phyloP scores from a whole-genome alignment of 2,797 vertebrate genomes.

The Spea hammondii region DNA sequence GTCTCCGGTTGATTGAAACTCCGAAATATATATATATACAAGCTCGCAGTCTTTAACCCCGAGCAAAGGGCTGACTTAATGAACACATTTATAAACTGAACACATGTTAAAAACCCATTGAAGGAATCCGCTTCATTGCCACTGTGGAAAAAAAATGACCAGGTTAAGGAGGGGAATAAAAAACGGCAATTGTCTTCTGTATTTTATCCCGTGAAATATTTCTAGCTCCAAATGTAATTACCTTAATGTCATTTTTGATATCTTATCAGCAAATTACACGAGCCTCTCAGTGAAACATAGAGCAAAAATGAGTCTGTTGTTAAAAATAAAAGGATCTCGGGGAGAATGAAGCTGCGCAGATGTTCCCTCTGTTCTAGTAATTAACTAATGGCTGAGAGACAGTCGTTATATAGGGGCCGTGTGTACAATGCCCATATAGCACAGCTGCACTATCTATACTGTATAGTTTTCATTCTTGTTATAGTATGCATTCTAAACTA shows the following conservation, averaged over 20 bases:
- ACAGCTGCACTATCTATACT: no score
- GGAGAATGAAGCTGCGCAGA: conserved; percentile 61
- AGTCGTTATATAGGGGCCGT: neutral
- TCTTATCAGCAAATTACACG: conserved; percentile 67
- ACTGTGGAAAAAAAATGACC: conserved; percentile 54
- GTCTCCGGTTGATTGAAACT: conserved; percentile 19
- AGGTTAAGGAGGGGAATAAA: conserved; percentile 50
- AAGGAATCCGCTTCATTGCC: conserved; percentile 59
- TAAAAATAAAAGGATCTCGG: conserved; percentile 56
- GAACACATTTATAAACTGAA: conserved; percentile 64
- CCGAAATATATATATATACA: conserved; percentile 24
- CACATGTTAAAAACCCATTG: conserved; percentile 62
- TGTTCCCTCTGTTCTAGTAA: neutral
- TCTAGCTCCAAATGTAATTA: conserved; percentile 73
- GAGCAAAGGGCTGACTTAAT: conserved; percentile 55
- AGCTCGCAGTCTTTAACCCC: conserved; percentile 43
- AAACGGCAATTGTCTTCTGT: conserved; percentile 61
- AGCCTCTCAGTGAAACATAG: conserved; percentile 67
- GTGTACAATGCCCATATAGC: no score
- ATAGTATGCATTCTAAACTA: no score
- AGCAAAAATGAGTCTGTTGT: conserved; percentile 68
- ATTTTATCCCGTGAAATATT: conserved; percentile 70
- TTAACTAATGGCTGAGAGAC: neutral
- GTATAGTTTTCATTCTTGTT: no score
- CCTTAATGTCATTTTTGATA: conserved; percentile 81